Percentiles rank a stretch among this genome's conserved stretches.
These are phyloP conservation scores for Oxytorus armatus DNA, from an alignment of 2,888 invertebrate species.

Conservation along the genomic window DNA sequence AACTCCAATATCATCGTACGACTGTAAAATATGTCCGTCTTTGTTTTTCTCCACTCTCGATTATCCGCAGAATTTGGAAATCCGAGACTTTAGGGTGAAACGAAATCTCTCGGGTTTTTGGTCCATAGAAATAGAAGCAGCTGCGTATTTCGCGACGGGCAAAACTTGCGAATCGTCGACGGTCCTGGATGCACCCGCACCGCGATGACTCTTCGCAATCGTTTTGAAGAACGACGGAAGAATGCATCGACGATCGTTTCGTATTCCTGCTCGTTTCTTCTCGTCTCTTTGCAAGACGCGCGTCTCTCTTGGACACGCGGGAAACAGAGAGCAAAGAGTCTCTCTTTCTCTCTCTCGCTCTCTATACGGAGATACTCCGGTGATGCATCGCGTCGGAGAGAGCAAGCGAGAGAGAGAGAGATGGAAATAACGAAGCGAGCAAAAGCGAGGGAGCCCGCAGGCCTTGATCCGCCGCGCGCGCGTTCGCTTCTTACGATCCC, in stretches of 20 bases:
- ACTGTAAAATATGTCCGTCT: too few species aligned
- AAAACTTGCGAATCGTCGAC: slow-evolving; percentile 33
- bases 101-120: not conserved
- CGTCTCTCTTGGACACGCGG: too few species aligned
- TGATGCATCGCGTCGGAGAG: slow-evolving; percentile 47
- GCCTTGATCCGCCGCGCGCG: slow-evolving; percentile 78
- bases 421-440: slow-evolving; percentile 57
- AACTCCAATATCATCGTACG: not conserved
- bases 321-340: too few species aligned
- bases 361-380: slow-evolving; percentile 24
- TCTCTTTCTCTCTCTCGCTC: not conserved
- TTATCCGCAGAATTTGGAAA: too few species aligned
- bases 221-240: slow-evolving; percentile 77
- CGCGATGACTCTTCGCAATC: slow-evolving; percentile 58
- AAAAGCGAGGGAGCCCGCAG: slow-evolving; percentile 71
- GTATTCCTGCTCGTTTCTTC: slow-evolving; percentile 60
- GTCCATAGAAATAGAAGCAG: slow-evolving; percentile 50
- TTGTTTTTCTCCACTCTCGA: too few species aligned
- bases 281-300: slow-evolving; percentile 69
- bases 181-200: slow-evolving; percentile 59
- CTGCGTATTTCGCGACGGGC: slow-evolving; percentile 32
- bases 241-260: slow-evolving; percentile 73
- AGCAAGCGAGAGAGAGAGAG: slow-evolving; percentile 36
- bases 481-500: slow-evolving; percentile 78
- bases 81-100: slow-evolving; percentile 5